phyloP scores from a whole-genome alignment of 2,797 vertebrate species.

The Takifugu rubripes region DNA sequence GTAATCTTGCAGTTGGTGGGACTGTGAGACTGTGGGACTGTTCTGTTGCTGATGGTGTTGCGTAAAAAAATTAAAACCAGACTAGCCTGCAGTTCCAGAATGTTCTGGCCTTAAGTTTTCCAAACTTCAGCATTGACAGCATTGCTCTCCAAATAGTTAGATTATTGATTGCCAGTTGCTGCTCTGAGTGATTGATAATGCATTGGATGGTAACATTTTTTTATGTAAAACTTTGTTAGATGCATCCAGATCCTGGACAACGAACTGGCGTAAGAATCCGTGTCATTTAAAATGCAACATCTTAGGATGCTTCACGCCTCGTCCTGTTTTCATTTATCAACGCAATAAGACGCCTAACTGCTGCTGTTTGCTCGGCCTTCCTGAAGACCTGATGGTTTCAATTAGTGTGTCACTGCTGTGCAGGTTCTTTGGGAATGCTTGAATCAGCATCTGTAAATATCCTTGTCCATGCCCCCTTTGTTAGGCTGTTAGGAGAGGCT shows the following conservation, averaged over 20 bases:
- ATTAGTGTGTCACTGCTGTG: slow-evolving; percentile 23
- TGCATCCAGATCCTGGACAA: slow-evolving; percentile 80
- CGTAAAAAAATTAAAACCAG: too few relatives aligned
- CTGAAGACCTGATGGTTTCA: slow-evolving; percentile 23
- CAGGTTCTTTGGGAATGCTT: slow-evolving; percentile 34
- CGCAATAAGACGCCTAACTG: not conserved
- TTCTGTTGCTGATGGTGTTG: too few relatives aligned
- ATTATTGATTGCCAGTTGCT: slow-evolving; percentile 20
- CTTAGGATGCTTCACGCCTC: slow-evolving; percentile 12
- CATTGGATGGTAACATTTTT: slow-evolving; percentile 77
- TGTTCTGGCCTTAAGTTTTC: too few relatives aligned
- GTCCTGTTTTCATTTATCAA: too few relatives aligned
- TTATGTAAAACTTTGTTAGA: slow-evolving; percentile 79
- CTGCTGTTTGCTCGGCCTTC: slow-evolving; percentile 27
- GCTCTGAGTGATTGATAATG: slow-evolving; percentile 48
- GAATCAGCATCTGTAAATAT: slow-evolving; percentile 10
- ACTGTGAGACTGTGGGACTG: too few relatives aligned
- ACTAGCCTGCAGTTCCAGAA: too few relatives aligned
- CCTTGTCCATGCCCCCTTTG: slow-evolving; percentile 10
- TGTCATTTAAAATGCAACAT: slow-evolving; percentile 56
- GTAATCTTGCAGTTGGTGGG: too few relatives aligned
- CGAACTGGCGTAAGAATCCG: slow-evolving; percentile 82
- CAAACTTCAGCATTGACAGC: too few relatives aligned
- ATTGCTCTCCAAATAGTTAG: too few relatives aligned
- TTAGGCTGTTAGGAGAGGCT: not conserved